phyloP scores from a whole-genome alignment of 2,888 invertebrate genomes.

The Platycheirus rosarum region DNA sequence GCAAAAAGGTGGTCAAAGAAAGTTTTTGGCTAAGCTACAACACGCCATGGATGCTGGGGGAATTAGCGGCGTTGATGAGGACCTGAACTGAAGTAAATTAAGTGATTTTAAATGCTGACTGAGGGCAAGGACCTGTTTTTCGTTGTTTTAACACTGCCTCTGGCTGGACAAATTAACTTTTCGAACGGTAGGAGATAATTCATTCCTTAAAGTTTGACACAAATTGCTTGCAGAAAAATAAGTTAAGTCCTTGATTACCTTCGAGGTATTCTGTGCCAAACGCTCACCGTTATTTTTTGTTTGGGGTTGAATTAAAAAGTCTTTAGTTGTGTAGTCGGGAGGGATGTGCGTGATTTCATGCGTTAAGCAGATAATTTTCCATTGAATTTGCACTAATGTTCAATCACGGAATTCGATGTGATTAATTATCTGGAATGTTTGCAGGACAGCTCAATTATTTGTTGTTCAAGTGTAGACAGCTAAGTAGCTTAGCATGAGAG shows the following conservation, averaged over 20 bases:
- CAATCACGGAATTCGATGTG: slow-evolving; percentile 12
- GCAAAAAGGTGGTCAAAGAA: slow-evolving; percentile 46
- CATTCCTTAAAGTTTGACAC: neutral
- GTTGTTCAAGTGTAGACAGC: neutral
- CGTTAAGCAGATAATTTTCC: slow-evolving; percentile 69
- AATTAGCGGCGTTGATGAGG: slow-evolving; percentile 43
- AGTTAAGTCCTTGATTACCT: neutral
- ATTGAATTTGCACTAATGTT: slow-evolving; percentile 59
- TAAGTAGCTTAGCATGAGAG: neutral
- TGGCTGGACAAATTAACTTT: slow-evolving; percentile 2
- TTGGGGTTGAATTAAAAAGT: slow-evolving; percentile 14
- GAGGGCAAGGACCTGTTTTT: slow-evolving; percentile 27
- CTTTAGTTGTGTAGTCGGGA: neutral
- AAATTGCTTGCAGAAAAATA: neutral
- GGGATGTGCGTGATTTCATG: slow-evolving; percentile 59
- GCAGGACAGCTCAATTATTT: neutral
- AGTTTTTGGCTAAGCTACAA: slow-evolving; percentile 59
- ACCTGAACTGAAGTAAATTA: slow-evolving; percentile 54
- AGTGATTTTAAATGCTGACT: slow-evolving; percentile 68
- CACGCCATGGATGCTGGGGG: slow-evolving; percentile 44
- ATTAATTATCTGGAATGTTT: slow-evolving; percentile 50
- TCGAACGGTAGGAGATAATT: slow-evolving; percentile 13
- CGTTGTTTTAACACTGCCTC: slow-evolving; percentile 16
- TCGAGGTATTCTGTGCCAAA: neutral
- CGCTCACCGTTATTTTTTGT: neutral